phyloP scores from a whole-genome alignment of 2,888 invertebrate species.

The Panopea generosa region DNA sequence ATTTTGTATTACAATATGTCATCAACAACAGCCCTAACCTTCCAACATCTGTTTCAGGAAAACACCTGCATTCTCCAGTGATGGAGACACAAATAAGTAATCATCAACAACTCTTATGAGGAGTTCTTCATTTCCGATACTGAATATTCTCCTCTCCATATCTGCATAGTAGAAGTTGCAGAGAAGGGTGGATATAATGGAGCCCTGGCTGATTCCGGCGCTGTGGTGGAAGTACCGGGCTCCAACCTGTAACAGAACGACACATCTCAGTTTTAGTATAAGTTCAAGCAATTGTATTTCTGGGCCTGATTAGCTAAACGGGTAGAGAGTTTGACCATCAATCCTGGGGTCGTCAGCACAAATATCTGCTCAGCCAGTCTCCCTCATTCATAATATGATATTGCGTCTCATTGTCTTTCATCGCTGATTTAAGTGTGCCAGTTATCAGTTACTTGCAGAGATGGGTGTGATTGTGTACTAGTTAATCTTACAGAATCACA shows the following conservation, averaged over 20 bases:
- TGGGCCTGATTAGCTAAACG: no score
- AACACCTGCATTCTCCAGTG: constrained; percentile 65
- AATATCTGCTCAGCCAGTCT: no score
- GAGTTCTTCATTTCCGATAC: constrained; percentile 64
- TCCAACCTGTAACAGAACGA: constrained; percentile 67
- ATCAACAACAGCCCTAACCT: constrained; percentile 66
- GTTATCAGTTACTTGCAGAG: no score
- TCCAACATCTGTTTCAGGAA: constrained; percentile 72
- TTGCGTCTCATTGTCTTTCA: no score
- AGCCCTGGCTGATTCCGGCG: constrained; percentile 82
- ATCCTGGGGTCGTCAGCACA: no score
- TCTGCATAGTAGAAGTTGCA: constrained; percentile 81
- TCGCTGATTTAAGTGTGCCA: no score
- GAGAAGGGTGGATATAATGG: constrained; percentile 79
- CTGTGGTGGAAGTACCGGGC: constrained; percentile 70
- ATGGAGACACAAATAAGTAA: constrained; percentile 80
- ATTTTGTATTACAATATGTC: neutral
- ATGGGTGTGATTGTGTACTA: no score
- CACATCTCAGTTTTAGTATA: neutral
- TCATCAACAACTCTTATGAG: constrained; percentile 82
- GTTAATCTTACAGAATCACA: no score
- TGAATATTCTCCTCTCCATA: constrained; percentile 73
- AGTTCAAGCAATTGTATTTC: no score
- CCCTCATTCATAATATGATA: no score
- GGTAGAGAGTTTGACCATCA: no score